A percentile compares a stretch with the other conserved stretches of the same genome.
phyloP scores from a whole-genome alignment of 2,888 invertebrate genomes.

The Alentia gelatinosa region DNA sequence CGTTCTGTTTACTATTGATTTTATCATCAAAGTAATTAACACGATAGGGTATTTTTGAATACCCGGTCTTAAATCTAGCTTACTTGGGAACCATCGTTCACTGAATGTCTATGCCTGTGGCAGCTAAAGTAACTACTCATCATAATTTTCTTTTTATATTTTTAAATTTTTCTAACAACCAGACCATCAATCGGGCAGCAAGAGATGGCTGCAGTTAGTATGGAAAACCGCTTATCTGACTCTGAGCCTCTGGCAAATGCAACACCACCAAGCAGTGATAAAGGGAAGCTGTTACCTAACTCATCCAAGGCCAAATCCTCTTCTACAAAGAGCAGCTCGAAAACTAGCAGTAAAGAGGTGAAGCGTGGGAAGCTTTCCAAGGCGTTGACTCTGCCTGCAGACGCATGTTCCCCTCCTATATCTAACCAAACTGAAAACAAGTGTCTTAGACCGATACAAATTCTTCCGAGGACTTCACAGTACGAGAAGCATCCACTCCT shows the following conservation, averaged over 20 bases:
- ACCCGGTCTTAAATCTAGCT: no score
- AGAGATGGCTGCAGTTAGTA: slow-evolving; percentile 32
- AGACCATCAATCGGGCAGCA: neutral
- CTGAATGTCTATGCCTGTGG: slow-evolving; percentile 19
- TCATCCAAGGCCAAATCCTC: neutral
- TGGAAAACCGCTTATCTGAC: slow-evolving; percentile 12
- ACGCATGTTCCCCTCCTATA: neutral
- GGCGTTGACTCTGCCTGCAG: slow-evolving; percentile 48
- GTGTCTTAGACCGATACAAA: neutral
- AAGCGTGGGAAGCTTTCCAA: slow-evolving; percentile 47
- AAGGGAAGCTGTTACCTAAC: neutral
- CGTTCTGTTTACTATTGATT: no score
- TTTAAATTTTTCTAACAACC: neutral
- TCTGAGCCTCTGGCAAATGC: slow-evolving; percentile 22
- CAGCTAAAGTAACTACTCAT: neutral
- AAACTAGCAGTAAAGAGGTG: neutral
- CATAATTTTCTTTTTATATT: neutral
- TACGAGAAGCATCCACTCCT: slow-evolving; percentile 54
- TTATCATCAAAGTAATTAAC: no score
- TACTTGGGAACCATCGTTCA: no score
- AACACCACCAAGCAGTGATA: neutral
- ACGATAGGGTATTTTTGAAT: no score
- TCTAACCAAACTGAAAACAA: neutral
- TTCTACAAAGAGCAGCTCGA: neutral
- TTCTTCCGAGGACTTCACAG: slow-evolving; percentile 55